Base-by-base conservation (phyloP, 2,888 invertebrate genomes). In the Nysson spinosus region DNA sequence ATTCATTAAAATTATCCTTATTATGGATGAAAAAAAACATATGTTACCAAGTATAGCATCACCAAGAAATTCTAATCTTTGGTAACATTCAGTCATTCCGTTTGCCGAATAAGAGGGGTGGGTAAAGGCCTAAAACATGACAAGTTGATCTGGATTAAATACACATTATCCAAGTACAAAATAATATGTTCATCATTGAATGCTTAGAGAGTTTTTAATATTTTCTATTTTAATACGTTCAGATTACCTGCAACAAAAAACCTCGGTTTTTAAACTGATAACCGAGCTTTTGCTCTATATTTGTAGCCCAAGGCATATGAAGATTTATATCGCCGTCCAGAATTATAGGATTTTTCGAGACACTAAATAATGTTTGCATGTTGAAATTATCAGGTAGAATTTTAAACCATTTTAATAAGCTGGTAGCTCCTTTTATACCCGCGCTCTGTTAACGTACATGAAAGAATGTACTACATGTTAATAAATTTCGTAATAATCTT, bases 81-180 rank as follows among this genome's bases (percentile, higher is more conserved):
- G 94, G 87, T 99, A 99, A 70, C 95, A 96, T 20, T 92, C 93
- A 0, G 98, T 98, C 40, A 94, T 83, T 0, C 92, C 90, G 87
- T 97, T 97, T 4, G 92, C 90, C 3, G 92, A 91, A 87, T 93
- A 97, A 0, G 98, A 96, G 0, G 97, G 92, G 89, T 99, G 99
- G 0, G 98, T 96, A 47, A 99, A 89, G 0, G 97, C 97, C 91
- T 95, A 37, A 47, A 77, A 77, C n/a, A 35, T 26, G 22, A 51
- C 14, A n/a, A n/a, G n/a, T n/a, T n/a, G n/a, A n/a, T n/a, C n/a
- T n/a, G n/a, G n/a, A n/a, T n/a, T n/a, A n/a, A n/a, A n/a, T n/a
- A n/a, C 20, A 6, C 20, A 72, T 3, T 14, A 14, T 34, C 4
- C 9, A 9, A 14, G 12, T 14, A 4, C 4, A 1, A 6, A 14